These are phyloP conservation scores for Phoeniculus purpureus DNA, from an alignment of 2,797 vertebrate species.

Conservation along the genomic window DNA sequence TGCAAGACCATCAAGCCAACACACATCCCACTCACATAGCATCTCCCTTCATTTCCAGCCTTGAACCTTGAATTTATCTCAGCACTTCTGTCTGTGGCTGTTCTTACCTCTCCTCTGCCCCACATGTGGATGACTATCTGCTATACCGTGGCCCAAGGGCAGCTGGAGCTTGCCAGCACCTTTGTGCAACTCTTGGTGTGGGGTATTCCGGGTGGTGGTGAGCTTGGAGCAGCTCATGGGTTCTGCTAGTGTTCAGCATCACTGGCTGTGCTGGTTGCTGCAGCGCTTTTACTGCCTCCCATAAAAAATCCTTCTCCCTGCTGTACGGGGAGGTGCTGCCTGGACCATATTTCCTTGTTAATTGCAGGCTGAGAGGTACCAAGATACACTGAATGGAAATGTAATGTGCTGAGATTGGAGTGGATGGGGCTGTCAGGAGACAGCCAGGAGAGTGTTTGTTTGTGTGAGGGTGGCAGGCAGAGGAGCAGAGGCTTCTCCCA, in stretches of 20 bases:
- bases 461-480: background rate
- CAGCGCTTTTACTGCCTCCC: background rate
- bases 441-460: background rate
- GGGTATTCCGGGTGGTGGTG: background rate
- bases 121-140: background rate
- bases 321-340: background rate
- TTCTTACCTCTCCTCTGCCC: background rate
- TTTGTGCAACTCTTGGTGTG: rapidly evolving
- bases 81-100: background rate
- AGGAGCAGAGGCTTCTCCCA: background rate
- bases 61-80: background rate
- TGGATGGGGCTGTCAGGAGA: conserved; percentile 48
- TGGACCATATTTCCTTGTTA: conserved; percentile 52
- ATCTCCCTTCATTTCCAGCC: background rate
- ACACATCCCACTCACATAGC: rapidly evolving
- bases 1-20: background rate
- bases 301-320: background rate
- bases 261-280: background rate
- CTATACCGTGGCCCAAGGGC: background rate
- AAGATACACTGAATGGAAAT: conserved; percentile 30
- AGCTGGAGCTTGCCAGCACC: background rate
- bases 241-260: background rate
- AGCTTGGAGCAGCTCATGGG: background rate
- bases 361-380: conserved; percentile 25
- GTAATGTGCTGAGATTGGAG: background rate